Conservation (phyloP, 2,888 invertebrate species). For the Trachelus tabidus region DNA sequence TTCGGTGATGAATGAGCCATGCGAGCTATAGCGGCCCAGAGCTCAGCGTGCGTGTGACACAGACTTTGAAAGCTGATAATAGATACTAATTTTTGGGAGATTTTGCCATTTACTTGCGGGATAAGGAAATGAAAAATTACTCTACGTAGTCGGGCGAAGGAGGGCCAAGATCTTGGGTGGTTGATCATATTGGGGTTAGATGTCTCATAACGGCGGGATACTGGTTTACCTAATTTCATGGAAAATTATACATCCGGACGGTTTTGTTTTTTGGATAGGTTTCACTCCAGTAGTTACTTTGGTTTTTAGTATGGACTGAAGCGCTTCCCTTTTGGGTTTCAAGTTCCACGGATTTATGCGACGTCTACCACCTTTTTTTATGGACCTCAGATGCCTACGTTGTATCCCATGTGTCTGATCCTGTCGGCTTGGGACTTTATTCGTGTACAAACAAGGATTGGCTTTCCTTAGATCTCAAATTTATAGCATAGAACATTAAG, state of each 20-base stretch:
- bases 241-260: background rate
- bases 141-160: background rate
- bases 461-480: slow-evolving; percentile 49
- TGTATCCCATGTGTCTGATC: background rate
- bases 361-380: slow-evolving; percentile 55
- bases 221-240: background rate
- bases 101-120: background rate
- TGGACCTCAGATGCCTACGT: slow-evolving; percentile 35
- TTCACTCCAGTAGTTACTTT: background rate
- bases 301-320: background rate
- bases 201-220: background rate
- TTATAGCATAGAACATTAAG: slow-evolving; percentile 45
- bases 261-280: background rate
- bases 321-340: background rate
- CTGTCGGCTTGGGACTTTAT: background rate
- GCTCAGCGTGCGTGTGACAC: slow-evolving; percentile 35
- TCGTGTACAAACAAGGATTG: slow-evolving; percentile 1
- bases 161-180: background rate
- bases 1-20: slow-evolving; percentile 56
- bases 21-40: slow-evolving; percentile 16
- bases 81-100: slow-evolving; percentile 49
- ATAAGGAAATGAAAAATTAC: slow-evolving; percentile 14
- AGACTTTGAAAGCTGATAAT: slow-evolving; percentile 43
- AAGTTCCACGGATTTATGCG: slow-evolving; percentile 45
- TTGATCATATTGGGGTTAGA: background rate